Evolutionary conservation across 2,113 vertebrate genomes (phyloP).

Genomic region (Laterallus jamaicensis): DNA sequence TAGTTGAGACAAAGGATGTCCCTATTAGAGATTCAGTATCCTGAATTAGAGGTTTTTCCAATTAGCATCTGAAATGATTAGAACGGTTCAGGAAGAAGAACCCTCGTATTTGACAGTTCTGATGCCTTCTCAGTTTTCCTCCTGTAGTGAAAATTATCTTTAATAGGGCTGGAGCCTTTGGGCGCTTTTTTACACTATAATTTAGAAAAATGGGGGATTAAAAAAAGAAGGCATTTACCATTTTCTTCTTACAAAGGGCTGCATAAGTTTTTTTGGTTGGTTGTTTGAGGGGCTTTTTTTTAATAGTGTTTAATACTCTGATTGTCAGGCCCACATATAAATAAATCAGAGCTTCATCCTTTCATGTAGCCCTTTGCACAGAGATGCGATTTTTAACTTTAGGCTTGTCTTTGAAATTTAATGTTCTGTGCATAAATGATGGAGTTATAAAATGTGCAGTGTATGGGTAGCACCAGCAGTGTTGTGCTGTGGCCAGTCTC

Average conservation of each 20-base stretch:
- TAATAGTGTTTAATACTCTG: background rate
- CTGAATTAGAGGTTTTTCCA: background rate
- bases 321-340: background rate
- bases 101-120: background rate
- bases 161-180: background rate
- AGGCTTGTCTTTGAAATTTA: too few species aligned
- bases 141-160: background rate
- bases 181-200: background rate
- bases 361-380: background rate
- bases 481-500: background rate
- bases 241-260: background rate
- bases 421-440: background rate
- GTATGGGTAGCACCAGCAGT: background rate
- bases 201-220: background rate
- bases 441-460: background rate
- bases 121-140: fast-evolving
- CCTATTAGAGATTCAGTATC: background rate
- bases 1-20: background rate
- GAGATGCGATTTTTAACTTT: too few species aligned
- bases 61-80: background rate
- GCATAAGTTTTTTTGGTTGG: background rate
- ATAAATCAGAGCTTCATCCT: background rate
- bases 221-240: background rate
- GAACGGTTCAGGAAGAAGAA: background rate
- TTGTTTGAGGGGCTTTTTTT: background rate